Evolutionary conservation across 2,113 vertebrate species (phyloP), one percentile per base, ranked within the genome.

Genomic region (Microcebus jonahi): DNA sequence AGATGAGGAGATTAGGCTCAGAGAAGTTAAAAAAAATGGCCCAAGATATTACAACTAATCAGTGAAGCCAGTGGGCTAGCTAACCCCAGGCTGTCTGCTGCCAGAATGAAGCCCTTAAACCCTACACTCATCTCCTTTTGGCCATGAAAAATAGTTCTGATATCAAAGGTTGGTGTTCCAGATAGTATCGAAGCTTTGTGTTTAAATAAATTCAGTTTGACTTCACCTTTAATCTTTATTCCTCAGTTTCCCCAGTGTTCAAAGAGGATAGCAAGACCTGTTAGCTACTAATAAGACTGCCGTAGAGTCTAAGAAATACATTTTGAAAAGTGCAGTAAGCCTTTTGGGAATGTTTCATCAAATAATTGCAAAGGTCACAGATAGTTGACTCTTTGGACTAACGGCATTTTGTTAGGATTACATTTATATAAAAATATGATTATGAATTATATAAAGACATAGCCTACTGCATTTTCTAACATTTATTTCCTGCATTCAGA

Each of bases 361-460:
- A 90, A 95, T 90, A 94, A 90, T 90, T 68, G n/a, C 31, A 96
- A 96, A 95, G 91, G 73, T 97, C 89, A 93, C 50, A 89, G 70
- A 55, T 20, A 76, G 77, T 45, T 93, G 73, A 90, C 48, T 91
- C 55, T 97, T 83, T 68, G 55, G 50, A 53, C 55, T 85, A 83
- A 73, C 80, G 20, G 29, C 27, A 95, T 96, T 94, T 93, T 94
- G n/a, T 93, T 86, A 93, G 57, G 65, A 94, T 91, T 86, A 29
- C 5, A 50, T 36, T 75, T 34, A 27, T 79, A 86, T 96, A 83
- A 89, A 96, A 94, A 95, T 89, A 89, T 71, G 59, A 85, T 36
- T 76, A 45, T 48, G 4, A 42, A 82, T 86, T 93, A 50, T 89
- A 75, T 57, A 91, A 25, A 97, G 82, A 86, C 45, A 65, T 42